phyloP scores from a whole-genome alignment of 53 echinoderm and acorn worm genomes.

The Astropecten irregularis region DNA sequence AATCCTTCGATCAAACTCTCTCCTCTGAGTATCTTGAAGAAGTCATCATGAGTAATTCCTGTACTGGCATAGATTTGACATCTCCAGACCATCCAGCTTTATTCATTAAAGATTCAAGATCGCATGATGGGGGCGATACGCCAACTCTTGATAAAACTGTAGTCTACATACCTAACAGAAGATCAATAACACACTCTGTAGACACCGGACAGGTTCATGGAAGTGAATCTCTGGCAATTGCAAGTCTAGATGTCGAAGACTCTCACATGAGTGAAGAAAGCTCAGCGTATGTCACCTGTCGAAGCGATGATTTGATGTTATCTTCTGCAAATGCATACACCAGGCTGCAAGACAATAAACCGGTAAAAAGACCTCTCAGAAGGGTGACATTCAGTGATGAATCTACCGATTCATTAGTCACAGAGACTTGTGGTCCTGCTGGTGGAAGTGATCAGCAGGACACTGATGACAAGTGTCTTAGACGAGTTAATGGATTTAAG shows the following conservation, averaged over 20 bases:
- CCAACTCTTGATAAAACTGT: slow-evolving; percentile 43
- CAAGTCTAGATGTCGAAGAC: neutral
- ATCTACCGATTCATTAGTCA: neutral
- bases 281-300: slow-evolving; percentile 26
- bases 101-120: slow-evolving; percentile 57
- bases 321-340: neutral
- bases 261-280: slow-evolving; percentile 10
- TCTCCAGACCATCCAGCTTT: slow-evolving; percentile 80
- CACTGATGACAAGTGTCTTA: too few relatives aligned
- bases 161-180: neutral
- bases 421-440: neutral
- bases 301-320: slow-evolving; percentile 13
- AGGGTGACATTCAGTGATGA: slow-evolving; percentile 27
- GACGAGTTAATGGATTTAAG: neutral
- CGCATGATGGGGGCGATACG: neutral
- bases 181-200: neutral
- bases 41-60: slow-evolving; percentile 5
- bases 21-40: slow-evolving; percentile 26
- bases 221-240: neutral
- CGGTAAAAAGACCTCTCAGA: neutral
- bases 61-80: slow-evolving; percentile 84
- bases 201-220: neutral
- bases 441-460: too few relatives aligned
- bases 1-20: neutral
- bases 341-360: neutral